Percentiles rank a stretch among this genome's conserved stretches.
phyloP scores from a whole-genome alignment of 1,140 invertebrate genomes.

The Drosophila hydei region DNA sequence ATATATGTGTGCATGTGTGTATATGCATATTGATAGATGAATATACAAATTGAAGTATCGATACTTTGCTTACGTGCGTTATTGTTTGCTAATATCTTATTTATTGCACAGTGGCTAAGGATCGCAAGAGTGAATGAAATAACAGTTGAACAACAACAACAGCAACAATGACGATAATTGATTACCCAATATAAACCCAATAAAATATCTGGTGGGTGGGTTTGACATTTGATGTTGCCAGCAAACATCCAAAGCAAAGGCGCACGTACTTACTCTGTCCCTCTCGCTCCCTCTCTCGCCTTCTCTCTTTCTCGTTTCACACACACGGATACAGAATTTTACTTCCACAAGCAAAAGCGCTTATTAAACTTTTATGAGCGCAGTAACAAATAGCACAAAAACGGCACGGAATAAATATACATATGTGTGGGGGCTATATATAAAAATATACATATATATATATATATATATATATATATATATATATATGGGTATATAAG shows the following conservation, averaged over 20 bases:
- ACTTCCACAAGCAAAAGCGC: constrained; percentile 33
- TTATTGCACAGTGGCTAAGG: constrained; percentile 14
- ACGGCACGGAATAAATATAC: constrained; percentile 10
- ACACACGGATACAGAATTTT: constrained; percentile 1
- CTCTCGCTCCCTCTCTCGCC: constrained; percentile 14
- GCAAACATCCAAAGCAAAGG: background rate
- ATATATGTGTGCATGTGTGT: constrained; percentile 8
- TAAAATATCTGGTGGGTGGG: constrained; percentile 31
- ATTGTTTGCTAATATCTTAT: constrained; percentile 10
- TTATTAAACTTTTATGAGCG: constrained; percentile 74
- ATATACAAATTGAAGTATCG: constrained; percentile 5
- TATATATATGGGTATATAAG: constrained; percentile 11
- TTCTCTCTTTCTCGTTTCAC: background rate
- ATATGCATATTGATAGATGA: background rate
- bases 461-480: constrained; percentile 5
- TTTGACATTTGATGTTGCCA: constrained; percentile 36
- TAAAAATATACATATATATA: constrained; percentile 3
- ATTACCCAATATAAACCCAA: constrained; percentile 55
- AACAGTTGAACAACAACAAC: constrained; percentile 14
- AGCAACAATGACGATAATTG: constrained; percentile 52
- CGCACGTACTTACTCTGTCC: constrained; percentile 6
- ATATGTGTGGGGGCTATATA: background rate
- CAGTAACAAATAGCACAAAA: constrained; percentile 63
- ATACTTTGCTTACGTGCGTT: background rate
- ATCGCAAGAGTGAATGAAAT: constrained; percentile 37